Conservation (phyloP, 1,140 invertebrate genomes). For the Lepidurus couesii region DNA sequence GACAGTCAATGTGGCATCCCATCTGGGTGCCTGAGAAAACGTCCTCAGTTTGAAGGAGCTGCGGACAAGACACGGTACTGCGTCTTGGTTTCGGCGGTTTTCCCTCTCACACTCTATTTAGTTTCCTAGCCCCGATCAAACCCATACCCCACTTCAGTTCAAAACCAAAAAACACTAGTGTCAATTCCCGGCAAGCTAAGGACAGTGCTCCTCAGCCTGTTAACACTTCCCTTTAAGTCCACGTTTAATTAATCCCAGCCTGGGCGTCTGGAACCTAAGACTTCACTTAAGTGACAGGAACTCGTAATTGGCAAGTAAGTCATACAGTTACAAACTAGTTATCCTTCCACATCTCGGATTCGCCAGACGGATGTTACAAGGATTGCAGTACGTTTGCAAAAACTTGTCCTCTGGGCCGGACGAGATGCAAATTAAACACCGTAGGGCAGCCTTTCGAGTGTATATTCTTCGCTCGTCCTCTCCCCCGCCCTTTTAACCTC, state of each 20-base stretch:
- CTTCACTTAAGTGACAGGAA: neutral
- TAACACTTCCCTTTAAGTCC: no score
- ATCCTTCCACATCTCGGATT: neutral
- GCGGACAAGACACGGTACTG: neutral
- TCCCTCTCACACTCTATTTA: neutral
- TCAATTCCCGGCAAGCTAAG: no score
- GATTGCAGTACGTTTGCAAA: neutral
- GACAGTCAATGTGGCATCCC: neutral
- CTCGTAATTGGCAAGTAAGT: constrained; percentile 22
- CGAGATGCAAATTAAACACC: neutral
- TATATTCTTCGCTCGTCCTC: neutral
- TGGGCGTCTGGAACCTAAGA: neutral
- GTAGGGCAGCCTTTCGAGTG: neutral
- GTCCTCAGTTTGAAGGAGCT: constrained; percentile 1
- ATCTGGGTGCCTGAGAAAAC: neutral
- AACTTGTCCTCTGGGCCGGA: neutral
- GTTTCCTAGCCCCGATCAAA: neutral
- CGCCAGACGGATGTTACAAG: neutral
- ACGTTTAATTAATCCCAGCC: no score
- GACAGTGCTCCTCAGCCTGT: no score
- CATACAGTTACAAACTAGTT: neutral
- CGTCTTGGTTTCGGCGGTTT: neutral
- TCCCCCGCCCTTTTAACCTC: neutral
- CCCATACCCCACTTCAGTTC: no score
- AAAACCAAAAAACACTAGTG: no score